phyloP scores from a whole-genome alignment of 2,888 invertebrate species.

The Drosophila atripex region DNA sequence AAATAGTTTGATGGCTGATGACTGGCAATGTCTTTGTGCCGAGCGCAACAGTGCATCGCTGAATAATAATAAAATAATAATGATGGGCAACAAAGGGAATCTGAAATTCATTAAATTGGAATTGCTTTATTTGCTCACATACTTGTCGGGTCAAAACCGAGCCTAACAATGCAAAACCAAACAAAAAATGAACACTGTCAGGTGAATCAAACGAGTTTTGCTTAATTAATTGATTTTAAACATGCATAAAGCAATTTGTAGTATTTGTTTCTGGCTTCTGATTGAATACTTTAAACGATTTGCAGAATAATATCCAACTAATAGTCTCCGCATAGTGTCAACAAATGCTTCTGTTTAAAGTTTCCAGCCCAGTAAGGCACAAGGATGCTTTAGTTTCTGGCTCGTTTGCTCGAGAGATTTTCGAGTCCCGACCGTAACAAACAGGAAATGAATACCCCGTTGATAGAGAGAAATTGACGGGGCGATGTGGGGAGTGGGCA shows the following conservation, averaged over 20 bases:
- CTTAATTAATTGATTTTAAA: slow-evolving; percentile 56
- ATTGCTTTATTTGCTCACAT: slow-evolving; percentile 32
- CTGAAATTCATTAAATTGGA: slow-evolving; percentile 46
- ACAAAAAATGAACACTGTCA: slow-evolving; percentile 28
- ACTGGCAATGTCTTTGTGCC: slow-evolving; percentile 20
- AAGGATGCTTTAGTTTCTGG: slow-evolving; percentile 32
- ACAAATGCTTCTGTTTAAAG: slow-evolving; percentile 35
- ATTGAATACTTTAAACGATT: slow-evolving; percentile 38
- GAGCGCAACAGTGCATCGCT: slow-evolving; percentile 17
- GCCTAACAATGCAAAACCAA: slow-evolving; percentile 5
- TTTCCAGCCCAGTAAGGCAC: slow-evolving; percentile 24
- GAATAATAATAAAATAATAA: slow-evolving; percentile 30
- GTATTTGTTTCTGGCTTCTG: slow-evolving; percentile 37
- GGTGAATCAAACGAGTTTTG: slow-evolving; percentile 40
- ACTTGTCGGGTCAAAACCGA: slow-evolving; percentile 4
- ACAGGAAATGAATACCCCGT: slow-evolving; percentile 65
- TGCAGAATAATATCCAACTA: slow-evolving; percentile 14
- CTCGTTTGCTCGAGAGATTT: slow-evolving; percentile 24
- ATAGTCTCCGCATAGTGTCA: slow-evolving; percentile 16
- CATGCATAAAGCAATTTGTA: slow-evolving; percentile 41
- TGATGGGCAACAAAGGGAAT: slow-evolving; percentile 35
- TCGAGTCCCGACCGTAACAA: slow-evolving; percentile 42
- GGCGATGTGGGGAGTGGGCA: slow-evolving; percentile 1
- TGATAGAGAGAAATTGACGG: slow-evolving; percentile 25
- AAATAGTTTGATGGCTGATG: slow-evolving; percentile 33